Conservation (phyloP, 2,113 vertebrate genomes). For the Gracilinanus agilis region DNA sequence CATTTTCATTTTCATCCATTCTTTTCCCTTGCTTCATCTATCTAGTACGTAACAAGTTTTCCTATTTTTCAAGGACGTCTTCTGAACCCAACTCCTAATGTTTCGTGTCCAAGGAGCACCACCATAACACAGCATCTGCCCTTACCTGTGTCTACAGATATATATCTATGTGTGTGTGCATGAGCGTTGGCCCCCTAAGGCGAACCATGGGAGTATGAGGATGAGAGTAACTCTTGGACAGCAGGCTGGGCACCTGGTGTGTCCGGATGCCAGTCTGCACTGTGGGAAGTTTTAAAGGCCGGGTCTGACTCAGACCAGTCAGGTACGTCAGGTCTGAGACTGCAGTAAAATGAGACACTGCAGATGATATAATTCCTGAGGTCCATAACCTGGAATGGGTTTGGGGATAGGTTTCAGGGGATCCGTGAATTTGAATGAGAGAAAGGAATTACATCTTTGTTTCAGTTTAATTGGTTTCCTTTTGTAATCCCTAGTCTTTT, state of each 20-base stretch:
- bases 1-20: slow-evolving; percentile 43
- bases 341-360: too few species aligned
- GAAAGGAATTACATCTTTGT: too few species aligned
- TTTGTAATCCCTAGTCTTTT: too few species aligned
- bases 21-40: slow-evolving; percentile 27
- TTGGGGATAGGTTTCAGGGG: too few species aligned
- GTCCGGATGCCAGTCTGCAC: background rate
- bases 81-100: slow-evolving; percentile 31
- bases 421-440: too few species aligned
- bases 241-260: background rate
- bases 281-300: too few species aligned
- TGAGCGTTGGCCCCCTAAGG: background rate
- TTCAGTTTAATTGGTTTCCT: too few species aligned
- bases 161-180: background rate
- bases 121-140: background rate
- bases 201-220: background rate
- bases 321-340: too few species aligned
- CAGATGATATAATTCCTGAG: too few species aligned
- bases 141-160: too few species aligned
- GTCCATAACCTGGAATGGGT: too few species aligned
- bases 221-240: background rate
- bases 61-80: slow-evolving; percentile 46
- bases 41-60: slow-evolving; percentile 10
- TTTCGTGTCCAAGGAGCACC: slow-evolving; percentile 21
- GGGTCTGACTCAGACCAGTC: too few species aligned